A percentile compares a stretch with the other conserved stretches of the same genome.
These are phyloP conservation scores for Drosophila rhopaloa DNA, from an alignment of 1,140 invertebrate genomes.

Conservation along the genomic window DNA sequence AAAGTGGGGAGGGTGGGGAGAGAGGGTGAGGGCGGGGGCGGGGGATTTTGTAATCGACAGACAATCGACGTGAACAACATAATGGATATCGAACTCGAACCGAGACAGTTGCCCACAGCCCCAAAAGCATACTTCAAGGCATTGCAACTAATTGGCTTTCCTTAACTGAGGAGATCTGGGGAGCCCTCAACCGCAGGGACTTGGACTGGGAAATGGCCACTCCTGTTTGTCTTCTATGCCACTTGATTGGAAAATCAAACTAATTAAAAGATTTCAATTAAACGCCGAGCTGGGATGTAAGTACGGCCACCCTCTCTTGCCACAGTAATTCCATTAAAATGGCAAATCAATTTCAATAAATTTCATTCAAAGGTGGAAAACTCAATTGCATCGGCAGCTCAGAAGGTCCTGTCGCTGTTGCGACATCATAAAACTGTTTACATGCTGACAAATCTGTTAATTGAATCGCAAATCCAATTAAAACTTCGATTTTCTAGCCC, in stretches of 20 bases:
- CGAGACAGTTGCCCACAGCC: constrained; percentile 39
- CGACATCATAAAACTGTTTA: constrained; percentile 75
- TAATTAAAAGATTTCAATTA: constrained; percentile 84
- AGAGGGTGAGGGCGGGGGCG: constrained; percentile 2
- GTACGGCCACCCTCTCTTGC: constrained; percentile 9
- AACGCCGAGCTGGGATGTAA: constrained; percentile 63
- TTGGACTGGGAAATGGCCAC: constrained; percentile 5
- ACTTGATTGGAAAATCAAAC: constrained; percentile 84
- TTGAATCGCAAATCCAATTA: constrained; percentile 84
- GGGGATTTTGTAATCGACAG: constrained; percentile 73
- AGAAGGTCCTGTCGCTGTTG: constrained; percentile 20
- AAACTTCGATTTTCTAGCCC: constrained; percentile 73
- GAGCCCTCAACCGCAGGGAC: constrained; percentile 11
- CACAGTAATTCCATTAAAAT: constrained; percentile 73
- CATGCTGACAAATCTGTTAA: constrained; percentile 84
- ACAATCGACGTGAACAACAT: constrained; percentile 77
- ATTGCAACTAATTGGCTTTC: constrained; percentile 81
- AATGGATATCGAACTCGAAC: constrained; percentile 64
- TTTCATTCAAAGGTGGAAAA: constrained; percentile 60
- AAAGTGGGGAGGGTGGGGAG: too few species aligned
- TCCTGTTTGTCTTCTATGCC: constrained; percentile 55
- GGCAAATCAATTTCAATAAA: constrained; percentile 82
- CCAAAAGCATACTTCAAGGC: constrained; percentile 64
- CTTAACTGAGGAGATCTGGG: constrained; percentile 43
- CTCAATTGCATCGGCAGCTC: constrained; percentile 32